These are phyloP conservation scores for Cranoglanis bouderius DNA, from an alignment of 2,113 vertebrate genomes.

Conservation along the genomic window DNA sequence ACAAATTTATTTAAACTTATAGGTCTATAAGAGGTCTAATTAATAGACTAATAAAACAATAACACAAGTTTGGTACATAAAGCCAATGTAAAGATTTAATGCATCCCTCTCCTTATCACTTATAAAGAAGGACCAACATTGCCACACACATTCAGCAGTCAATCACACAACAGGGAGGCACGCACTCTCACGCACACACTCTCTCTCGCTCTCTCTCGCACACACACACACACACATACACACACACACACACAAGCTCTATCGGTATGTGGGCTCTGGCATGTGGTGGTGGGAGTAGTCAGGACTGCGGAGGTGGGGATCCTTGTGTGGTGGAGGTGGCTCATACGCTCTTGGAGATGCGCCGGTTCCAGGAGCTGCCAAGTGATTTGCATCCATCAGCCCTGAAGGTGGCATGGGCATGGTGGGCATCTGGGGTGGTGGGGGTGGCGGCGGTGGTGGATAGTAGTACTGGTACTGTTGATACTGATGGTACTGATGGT, in stretches of 20 bases:
- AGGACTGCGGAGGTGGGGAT: constrained; percentile 74
- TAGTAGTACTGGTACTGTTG: constrained; percentile 78
- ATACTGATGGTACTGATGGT: constrained; percentile 77
- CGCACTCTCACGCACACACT: constrained; percentile 34
- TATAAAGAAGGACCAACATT: constrained; percentile 45
- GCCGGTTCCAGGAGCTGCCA: constrained; percentile 60
- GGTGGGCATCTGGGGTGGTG: constrained; percentile 59
- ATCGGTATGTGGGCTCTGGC: constrained; percentile 79
- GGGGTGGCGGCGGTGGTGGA: constrained; percentile 67
- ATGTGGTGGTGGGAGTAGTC: constrained; percentile 76
- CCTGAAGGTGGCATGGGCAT: constrained; percentile 60
- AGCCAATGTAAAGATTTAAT: constrained; percentile 18
- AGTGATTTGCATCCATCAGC: constrained; percentile 53
- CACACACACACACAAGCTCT: constrained; percentile 55
- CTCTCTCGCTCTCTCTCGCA: not conserved
- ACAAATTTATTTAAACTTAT: not conserved
- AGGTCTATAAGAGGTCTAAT: not conserved
- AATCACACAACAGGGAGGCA: constrained; percentile 39
- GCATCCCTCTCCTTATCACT: constrained; percentile 34
- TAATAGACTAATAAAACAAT: constrained; percentile 26
- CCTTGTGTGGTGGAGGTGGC: constrained; percentile 77
- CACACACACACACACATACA: not conserved
- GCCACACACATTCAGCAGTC: constrained; percentile 23
- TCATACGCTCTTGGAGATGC: constrained; percentile 78
- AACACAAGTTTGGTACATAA: constrained; percentile 13